These are phyloP conservation scores for Sebastiscus tertius DNA, from an alignment of 2,797 vertebrate genomes.

Conservation along the genomic window DNA sequence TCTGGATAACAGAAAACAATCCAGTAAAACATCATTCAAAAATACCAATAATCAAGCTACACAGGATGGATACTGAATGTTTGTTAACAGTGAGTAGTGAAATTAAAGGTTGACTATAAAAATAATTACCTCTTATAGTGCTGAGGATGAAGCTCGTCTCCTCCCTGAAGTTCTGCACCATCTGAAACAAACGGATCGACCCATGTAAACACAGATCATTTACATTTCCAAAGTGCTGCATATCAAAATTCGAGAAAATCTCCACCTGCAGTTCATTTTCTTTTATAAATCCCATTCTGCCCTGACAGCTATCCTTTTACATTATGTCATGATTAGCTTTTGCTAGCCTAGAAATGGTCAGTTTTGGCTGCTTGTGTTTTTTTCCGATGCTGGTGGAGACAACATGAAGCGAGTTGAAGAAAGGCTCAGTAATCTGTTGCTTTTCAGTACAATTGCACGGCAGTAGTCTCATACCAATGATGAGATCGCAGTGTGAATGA, in stretches of 20 bases:
- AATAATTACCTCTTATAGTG: constrained; percentile 88
- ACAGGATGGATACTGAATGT: neutral
- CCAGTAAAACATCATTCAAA: neutral
- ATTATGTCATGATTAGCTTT: neutral
- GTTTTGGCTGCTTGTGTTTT: neutral
- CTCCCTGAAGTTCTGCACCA: constrained; percentile 95
- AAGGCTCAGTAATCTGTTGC: neutral
- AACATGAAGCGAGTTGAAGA: no score
- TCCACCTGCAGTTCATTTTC: neutral
- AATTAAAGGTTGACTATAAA: neutral
- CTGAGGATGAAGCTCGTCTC: constrained; percentile 93
- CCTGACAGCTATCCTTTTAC: neutral
- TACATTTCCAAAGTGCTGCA: neutral
- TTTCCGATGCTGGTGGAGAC: no score
- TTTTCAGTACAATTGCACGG: neutral
- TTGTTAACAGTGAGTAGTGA: neutral
- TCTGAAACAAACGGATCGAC: constrained; percentile 74
- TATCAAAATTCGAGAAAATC: neutral
- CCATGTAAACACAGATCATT: neutral
- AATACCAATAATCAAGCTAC: no score
- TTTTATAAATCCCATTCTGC: neutral
- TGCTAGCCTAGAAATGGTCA: neutral
- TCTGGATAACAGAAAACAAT: constrained; percentile 51
- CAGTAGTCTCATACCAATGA: neutral
- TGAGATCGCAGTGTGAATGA: neutral